Evolutionary conservation across 2,888 invertebrate genomes (phyloP), one percentile per base, ranked within the genome.

Genomic region (Drosophila algonquin): DNA sequence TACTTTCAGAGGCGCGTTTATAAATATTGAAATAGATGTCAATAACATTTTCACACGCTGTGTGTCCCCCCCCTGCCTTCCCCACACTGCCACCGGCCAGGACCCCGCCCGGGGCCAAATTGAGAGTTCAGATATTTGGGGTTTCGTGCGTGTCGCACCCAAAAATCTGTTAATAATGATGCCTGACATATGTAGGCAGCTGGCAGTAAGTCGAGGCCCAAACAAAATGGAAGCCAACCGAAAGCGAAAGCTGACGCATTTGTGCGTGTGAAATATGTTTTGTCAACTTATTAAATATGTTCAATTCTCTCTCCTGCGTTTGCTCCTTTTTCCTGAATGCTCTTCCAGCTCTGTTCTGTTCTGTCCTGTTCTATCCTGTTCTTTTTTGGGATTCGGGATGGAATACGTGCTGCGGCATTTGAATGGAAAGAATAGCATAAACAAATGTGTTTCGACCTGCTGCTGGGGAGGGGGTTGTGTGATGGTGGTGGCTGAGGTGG

Each of bases 1-100:
- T 65, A 60, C 47, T 50, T 75, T 48, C 65, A 48, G 57, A 54
- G 48, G 18, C 59, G 69, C 77, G 75, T 76, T 84, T 78, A 87
- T 83, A 89, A 87, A 89, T 84, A 89, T 84, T 89, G 89, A 84
- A 89, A 87, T 74, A 89, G 84, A 84, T 69, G 81, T 89, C 89
- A 84, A 84, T 87, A 89, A 75, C 84, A 81, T 77, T 76, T 83
- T 83, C 76, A 65, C 88, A 82, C 75, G 68, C 86, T 75, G 73
- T 72, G 80, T 55, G 50, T 35, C 24, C 24, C 40, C 7, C 14
- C 27, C 45, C 40, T 50, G 44, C 47, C 50, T 40, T 24, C 24
- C 4, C 24, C 24, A 24, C 24, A 3, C 2, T 16, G 45, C 52
- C 71, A 48, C 4, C 24, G 47, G 1, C 40, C 14, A 40, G 6